These are phyloP conservation scores for Drosophila santomea DNA, from an alignment of 1,140 invertebrate genomes.

Conservation along the genomic window DNA sequence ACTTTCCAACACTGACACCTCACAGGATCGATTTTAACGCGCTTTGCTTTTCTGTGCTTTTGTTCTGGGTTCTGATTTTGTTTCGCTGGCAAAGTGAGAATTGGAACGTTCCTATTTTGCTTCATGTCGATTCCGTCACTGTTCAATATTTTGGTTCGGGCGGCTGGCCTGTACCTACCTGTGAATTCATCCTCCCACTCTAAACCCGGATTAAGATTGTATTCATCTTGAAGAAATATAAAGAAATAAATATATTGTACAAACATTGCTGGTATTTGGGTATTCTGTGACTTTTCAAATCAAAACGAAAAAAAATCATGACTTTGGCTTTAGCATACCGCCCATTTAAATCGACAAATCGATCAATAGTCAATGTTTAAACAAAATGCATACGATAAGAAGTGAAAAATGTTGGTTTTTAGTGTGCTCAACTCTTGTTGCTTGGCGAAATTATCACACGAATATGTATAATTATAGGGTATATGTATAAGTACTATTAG, in stretches of 20 bases:
- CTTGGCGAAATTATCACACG: constrained; percentile 52
- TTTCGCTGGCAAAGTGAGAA: constrained; percentile 59
- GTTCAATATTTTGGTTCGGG: constrained; percentile 58
- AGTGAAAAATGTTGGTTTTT: constrained; percentile 45
- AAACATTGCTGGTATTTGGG: constrained; percentile 66
- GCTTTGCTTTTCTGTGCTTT: constrained; percentile 11
- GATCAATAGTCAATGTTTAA: constrained; percentile 41
- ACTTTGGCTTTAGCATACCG: constrained; percentile 43
- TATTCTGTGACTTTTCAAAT: constrained; percentile 44
- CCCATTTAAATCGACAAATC: constrained; percentile 34
- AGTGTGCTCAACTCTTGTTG: constrained; percentile 27
- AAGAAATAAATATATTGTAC: constrained; percentile 88
- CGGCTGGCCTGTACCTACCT: constrained; percentile 92
- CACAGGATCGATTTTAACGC: constrained; percentile 23
- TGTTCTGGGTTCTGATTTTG: constrained; percentile 18
- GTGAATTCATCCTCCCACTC: constrained; percentile 99
- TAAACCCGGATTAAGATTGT: constrained; percentile 99
- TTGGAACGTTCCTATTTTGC: constrained; percentile 84
- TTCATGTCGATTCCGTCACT: constrained; percentile 84
- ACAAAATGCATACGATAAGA: constrained; percentile 51
- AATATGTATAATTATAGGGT: constrained; percentile 32
- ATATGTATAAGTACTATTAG: constrained; percentile 52
- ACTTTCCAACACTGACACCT: constrained; percentile 37
- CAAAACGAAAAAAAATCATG: constrained; percentile 37
- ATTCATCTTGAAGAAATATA: constrained; percentile 94